Conservation (phyloP, 2,888 invertebrate species). For the Aleiodes leptofemur region DNA sequence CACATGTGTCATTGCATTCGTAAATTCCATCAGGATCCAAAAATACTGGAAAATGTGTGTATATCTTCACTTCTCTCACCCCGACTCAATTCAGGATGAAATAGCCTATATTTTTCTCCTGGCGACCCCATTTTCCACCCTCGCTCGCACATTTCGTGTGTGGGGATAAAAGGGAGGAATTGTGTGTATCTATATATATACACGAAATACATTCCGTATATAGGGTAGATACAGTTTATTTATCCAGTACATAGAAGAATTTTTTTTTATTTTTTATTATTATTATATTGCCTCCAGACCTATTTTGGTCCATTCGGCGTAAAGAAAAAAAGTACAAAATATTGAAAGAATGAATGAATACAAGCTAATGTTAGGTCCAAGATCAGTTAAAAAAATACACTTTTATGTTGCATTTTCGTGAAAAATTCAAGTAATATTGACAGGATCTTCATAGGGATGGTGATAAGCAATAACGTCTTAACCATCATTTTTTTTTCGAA, state of each 20-base stretch:
- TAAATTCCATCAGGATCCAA: not conserved
- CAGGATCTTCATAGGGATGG: too few species aligned
- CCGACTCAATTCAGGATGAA: slow-evolving; percentile 2
- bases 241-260: slow-evolving; percentile 18
- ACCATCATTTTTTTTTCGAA: too few species aligned
- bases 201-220: not conserved
- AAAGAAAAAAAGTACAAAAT: too few species aligned
- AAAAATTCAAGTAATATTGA: too few species aligned
- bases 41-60: slow-evolving; percentile 14
- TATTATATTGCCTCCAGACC: too few species aligned
- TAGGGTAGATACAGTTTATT: not conserved
- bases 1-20: not conserved
- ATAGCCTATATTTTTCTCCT: slow-evolving; percentile 27
- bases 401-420: too few species aligned
- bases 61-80: not conserved
- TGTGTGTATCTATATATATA: not conserved
- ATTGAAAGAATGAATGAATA: too few species aligned
- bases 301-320: too few species aligned
- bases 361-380: too few species aligned
- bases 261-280: too few species aligned
- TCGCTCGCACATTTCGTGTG: slow-evolving; percentile 9
- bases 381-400: too few species aligned
- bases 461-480: too few species aligned
- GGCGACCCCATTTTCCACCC: slow-evolving; percentile 20
- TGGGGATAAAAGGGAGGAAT: slow-evolving; percentile 31